Percentiles rank a stretch among this genome's conserved stretches.
Conservation (phyloP, 2,113 vertebrate genomes). For the Steatornis caripensis region DNA sequence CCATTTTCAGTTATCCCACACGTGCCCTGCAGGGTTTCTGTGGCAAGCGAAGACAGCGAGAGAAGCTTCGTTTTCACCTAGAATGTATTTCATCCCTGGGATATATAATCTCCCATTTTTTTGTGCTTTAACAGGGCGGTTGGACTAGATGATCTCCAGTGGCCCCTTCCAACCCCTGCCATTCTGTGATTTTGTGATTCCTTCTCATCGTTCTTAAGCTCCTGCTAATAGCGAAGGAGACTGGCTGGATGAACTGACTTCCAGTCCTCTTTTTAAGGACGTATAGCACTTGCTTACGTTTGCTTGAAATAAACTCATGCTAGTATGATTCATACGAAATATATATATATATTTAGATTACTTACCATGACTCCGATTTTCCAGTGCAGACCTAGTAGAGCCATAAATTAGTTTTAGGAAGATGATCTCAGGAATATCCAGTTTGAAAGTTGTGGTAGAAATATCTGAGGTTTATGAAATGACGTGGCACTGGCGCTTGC, state of each 20-base stretch:
- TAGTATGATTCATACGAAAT: neutral
- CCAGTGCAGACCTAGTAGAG: neutral
- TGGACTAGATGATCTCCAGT: too few relatives aligned
- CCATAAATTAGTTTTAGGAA: neutral
- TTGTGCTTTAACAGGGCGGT: too few relatives aligned
- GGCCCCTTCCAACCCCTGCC: too few relatives aligned
- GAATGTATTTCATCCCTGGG: neutral
- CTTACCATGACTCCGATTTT: neutral
- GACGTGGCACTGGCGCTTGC: accelerated
- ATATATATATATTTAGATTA: neutral
- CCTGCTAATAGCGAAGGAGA: neutral
- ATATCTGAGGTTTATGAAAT: too few relatives aligned
- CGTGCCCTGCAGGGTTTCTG: neutral
- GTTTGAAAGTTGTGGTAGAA: neutral
- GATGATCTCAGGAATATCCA: neutral
- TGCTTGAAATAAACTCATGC: neutral
- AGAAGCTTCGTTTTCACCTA: neutral
- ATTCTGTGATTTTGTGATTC: too few relatives aligned
- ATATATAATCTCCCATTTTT: accelerated
- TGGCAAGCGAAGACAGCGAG: neutral
- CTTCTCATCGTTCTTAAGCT: neutral
- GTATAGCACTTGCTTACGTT: neutral
- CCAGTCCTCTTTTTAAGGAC: neutral
- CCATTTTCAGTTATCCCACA: neutral
- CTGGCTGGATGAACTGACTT: neutral